Evolutionary conservation across 2,888 invertebrate species (phyloP).

Genomic region (Melipona bicolor): DNA sequence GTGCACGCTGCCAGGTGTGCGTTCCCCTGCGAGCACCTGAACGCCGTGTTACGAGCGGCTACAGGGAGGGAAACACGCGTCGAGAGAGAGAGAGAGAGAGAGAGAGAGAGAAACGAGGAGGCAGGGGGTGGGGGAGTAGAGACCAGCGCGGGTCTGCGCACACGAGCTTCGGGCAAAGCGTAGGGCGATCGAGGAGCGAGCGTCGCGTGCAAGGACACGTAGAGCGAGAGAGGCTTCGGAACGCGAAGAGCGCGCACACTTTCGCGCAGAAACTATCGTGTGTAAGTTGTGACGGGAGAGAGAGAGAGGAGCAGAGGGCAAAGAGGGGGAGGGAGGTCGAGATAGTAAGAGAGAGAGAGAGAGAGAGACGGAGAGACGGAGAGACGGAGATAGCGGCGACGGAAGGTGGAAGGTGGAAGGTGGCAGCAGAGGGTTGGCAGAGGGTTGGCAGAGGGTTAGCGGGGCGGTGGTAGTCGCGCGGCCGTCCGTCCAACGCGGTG

Average conservation of each 20-base stretch:
- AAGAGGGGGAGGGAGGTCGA: constrained; percentile 5
- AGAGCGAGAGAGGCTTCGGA: constrained; percentile 30
- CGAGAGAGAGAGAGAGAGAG: no score
- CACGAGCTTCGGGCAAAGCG: not conserved
- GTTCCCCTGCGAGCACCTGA: constrained; percentile 34
- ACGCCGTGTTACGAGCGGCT: constrained; percentile 11
- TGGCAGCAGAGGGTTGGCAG: not conserved
- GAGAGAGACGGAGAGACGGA: constrained; percentile 9
- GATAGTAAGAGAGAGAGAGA: not conserved
- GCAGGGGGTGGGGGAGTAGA: no score
- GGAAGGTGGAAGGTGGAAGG: not conserved
- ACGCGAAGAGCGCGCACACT: constrained; percentile 56
- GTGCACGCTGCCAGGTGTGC: constrained; percentile 5
- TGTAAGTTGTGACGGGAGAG: constrained; percentile 41
- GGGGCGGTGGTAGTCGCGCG: constrained; percentile 46
- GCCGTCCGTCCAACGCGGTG: constrained; percentile 67
- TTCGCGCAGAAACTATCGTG: constrained; percentile 70
- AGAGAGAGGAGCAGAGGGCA: not conserved
- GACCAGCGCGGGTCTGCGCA: constrained; percentile 4
- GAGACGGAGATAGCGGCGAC: constrained; percentile 36
- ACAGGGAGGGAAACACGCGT: not conserved
- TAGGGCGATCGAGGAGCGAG: not conserved
- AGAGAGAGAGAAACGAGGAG: no score
- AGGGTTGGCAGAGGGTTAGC: not conserved
- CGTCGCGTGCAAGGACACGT: constrained; percentile 37